A percentile compares a stretch with the other conserved stretches of the same genome.
These are phyloP conservation scores for Allophyes oxyacanthae DNA, from an alignment of 2,888 invertebrate species.

Conservation along the genomic window DNA sequence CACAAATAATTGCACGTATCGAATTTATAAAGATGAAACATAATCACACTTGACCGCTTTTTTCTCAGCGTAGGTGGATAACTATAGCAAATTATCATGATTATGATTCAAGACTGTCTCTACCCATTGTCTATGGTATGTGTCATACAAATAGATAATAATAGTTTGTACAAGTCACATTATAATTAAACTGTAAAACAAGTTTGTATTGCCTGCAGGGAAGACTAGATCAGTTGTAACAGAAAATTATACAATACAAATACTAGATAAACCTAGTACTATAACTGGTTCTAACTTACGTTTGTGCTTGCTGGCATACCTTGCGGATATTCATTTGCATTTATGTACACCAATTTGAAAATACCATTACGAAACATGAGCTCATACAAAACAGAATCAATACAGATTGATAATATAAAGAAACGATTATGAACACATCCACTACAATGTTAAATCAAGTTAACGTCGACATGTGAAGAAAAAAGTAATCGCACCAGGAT, in stretches of 20 bases:
- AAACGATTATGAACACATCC: no score
- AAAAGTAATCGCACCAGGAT: no score
- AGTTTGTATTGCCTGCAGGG: constrained; percentile 9
- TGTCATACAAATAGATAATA: constrained; percentile 32
- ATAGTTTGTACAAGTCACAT: constrained; percentile 16
- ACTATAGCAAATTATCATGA: constrained; percentile 18
- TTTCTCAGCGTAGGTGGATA: constrained; percentile 38
- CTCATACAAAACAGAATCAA: no score
- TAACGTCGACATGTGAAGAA: no score
- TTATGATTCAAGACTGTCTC: constrained; percentile 21
- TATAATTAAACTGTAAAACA: constrained; percentile 25
- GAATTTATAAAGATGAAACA: constrained; percentile 1
- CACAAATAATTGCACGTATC: no score
- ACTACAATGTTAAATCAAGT: no score
- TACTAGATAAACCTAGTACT: neutral
- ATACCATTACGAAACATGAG: no score
- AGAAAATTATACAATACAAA: constrained; percentile 4
- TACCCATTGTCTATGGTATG: constrained; percentile 42
- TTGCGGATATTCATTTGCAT: no score
- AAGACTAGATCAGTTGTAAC: constrained; percentile 10
- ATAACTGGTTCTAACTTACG: neutral
- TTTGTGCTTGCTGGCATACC: no score
- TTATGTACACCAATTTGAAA: no score
- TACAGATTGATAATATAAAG: no score
- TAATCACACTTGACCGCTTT: constrained; percentile 31